Base-by-base conservation (phyloP, 2,888 invertebrate species). In the Minunthozetes semirufus region DNA sequence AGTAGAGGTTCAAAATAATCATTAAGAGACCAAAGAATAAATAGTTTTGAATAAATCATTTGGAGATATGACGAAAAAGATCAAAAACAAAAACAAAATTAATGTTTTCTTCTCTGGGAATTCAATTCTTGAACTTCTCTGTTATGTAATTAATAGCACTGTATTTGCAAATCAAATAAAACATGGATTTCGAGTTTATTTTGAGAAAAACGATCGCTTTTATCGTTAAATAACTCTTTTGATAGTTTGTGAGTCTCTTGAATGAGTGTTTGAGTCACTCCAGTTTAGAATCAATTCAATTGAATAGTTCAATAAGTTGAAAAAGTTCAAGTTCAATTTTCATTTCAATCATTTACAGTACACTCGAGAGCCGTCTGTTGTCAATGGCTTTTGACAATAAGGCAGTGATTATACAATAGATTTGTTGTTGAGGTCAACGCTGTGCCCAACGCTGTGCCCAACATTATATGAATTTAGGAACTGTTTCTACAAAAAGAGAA, bases 201-300 rank as follows among this genome's bases (percentile, higher is more conserved):
- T 59, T 29, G 13, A 48, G n/a, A 17, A 48, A 48, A 17, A 48
- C 15, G 25, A 17, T n/a, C 61, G 9, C 33, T 66, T 13, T 66
- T n/a, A 38, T 66, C 66, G 38, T 17, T 66, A 38, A 66, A 33
- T 66, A 66, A 66, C 66, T 66, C 66, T 66, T 66, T 66, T 38
- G 13, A 48, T 48, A 48, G 46, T 17, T 48, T 53, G 15, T n/a
- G n/a, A 33, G n/a, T 33, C 33, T 33, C 33, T 33, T 33, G 4
- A 8, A 8, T 33, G n/a, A n/a, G n/a, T n/a, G n/a, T n/a, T n/a
- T n/a, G n/a, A n/a, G 33, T 33, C 33, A 5, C 33, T 33, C 8
- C 33, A 33, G 33, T 33, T 33, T 33, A 33, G 33, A 33, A 8
- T 33, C 4, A 33, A 33, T 33, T 33, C n/a, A n/a, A n/a, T n/a